A percentile compares a stretch with the other conserved stretches of the same genome.
These are phyloP conservation scores for Semibalanus balanoides DNA, from an alignment of 1,140 invertebrate genomes.

Conservation along the genomic window DNA sequence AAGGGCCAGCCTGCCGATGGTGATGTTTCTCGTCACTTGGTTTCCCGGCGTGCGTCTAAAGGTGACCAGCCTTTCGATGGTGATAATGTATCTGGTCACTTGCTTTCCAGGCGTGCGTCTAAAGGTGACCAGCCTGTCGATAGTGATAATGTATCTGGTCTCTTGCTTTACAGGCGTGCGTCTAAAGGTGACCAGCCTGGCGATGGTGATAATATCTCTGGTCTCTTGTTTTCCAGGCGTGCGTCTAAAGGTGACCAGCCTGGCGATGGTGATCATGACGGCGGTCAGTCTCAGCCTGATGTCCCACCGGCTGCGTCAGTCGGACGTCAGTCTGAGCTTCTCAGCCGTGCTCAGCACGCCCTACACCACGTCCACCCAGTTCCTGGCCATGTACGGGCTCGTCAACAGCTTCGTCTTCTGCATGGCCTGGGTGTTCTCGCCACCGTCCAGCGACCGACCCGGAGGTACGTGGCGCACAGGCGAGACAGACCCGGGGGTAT, in stretches of 20 bases:
- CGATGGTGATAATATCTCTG: no score
- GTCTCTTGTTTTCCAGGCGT: conserved; percentile 41
- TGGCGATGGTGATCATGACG: conserved; percentile 68
- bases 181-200: no score
- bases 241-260: conserved; percentile 80
- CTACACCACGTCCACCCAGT: conserved; percentile 71
- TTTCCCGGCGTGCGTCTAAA: no score
- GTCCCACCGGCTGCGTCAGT: conserved; percentile 66
- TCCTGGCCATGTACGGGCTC: conserved; percentile 89
- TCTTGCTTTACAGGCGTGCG: conserved; percentile 47
- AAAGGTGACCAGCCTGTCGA: no score
- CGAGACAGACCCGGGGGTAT: no score
- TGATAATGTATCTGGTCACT: no score
- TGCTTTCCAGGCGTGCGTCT: conserved; percentile 47
- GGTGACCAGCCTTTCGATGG: no score
- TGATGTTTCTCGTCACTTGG: no score
- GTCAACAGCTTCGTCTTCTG: conserved; percentile 87
- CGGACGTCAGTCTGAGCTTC: conserved; percentile 83
- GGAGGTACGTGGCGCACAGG: neutral
- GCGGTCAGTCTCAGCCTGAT: conserved; percentile 62
- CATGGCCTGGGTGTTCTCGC: conserved; percentile 89
- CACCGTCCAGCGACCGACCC: conserved; percentile 35
- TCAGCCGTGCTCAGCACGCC: conserved; percentile 46
- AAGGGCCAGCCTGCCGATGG: no score
- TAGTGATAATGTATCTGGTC: no score